Percentiles rank a stretch among this genome's conserved stretches.
phyloP scores from a whole-genome alignment of 2,113 vertebrate genomes.

The Scopus umbretta region DNA sequence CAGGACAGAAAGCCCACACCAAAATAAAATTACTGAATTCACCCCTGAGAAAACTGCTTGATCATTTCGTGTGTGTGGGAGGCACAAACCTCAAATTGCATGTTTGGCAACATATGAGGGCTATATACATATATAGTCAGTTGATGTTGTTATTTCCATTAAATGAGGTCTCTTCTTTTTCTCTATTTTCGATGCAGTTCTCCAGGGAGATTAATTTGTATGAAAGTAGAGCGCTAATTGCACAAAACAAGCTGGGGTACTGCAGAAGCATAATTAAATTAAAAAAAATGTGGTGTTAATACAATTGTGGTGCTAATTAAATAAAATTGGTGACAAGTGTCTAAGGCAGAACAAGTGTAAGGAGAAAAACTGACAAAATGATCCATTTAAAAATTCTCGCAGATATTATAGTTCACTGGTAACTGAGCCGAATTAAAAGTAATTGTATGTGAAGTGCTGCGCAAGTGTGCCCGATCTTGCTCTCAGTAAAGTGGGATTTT shows the following conservation, averaged over 20 bases:
- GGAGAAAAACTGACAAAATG: constrained; percentile 63
- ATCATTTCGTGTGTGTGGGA: not conserved
- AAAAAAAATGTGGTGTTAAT: constrained; percentile 59
- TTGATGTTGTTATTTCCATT: constrained; percentile 49
- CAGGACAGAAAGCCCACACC: not conserved
- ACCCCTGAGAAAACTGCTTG: not conserved
- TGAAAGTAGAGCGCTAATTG: constrained; percentile 66
- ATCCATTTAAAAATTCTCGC: constrained; percentile 39
- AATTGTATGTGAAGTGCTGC: constrained; percentile 7
- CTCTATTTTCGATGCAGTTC: constrained; percentile 42
- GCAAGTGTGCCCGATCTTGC: not conserved
- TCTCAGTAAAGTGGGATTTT: constrained; percentile 41
- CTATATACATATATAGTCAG: constrained; percentile 5
- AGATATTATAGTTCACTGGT: constrained; percentile 43
- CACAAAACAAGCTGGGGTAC: constrained; percentile 66
- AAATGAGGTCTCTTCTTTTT: constrained; percentile 55
- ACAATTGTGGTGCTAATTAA: constrained; percentile 71
- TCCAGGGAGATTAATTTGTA: constrained; percentile 68
- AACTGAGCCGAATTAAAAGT: constrained; percentile 27
- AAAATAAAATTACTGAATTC: not conserved
- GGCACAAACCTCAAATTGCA: not conserved
- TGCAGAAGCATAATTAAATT: constrained; percentile 65
- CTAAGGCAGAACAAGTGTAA: constrained; percentile 53
- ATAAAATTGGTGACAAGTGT: constrained; percentile 69
- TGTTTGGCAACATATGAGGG: constrained; percentile 41